phyloP scores from a whole-genome alignment of 1,140 invertebrate species.

The Drosophila ercepeae region DNA sequence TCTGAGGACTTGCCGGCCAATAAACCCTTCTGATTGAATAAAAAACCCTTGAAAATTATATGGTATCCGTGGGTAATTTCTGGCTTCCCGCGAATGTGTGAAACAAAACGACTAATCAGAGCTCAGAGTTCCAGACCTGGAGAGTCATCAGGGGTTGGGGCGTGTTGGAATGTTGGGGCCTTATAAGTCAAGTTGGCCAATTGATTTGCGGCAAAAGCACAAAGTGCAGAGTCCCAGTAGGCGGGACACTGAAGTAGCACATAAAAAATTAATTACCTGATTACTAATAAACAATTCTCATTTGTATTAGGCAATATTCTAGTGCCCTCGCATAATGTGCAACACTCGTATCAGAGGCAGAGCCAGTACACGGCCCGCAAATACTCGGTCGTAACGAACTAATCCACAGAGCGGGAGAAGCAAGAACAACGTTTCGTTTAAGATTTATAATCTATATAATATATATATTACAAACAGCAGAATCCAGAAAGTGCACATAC shows the following conservation, averaged over 20 bases:
- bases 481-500: conserved; percentile 50
- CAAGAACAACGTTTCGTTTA: conserved; percentile 26
- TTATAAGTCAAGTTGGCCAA: conserved; percentile 55
- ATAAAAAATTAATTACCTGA: conserved; percentile 23
- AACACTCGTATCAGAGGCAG: conserved; percentile 83
- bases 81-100: conserved; percentile 65
- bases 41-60: conserved; percentile 71
- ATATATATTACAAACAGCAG: conserved; percentile 31
- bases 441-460: conserved; percentile 44
- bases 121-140: conserved; percentile 10
- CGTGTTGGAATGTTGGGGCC: conserved; percentile 61
- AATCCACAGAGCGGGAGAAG: conserved; percentile 33
- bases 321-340: conserved; percentile 80
- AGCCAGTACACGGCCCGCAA: conserved; percentile 81
- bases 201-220: conserved; percentile 59
- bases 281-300: conserved; percentile 72
- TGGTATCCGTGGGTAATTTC: conserved; percentile 58
- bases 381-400: conserved; percentile 82
- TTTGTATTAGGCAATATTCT: conserved; percentile 79
- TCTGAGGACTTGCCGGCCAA: conserved; percentile 36
- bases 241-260: conserved; percentile 47
- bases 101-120: conserved; percentile 73
- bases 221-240: conserved; percentile 39
- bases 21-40: conserved; percentile 68
- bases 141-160: conserved; percentile 13